Percentiles rank a stretch among this genome's conserved stretches.
These are phyloP conservation scores for Thripadectes ignobilis DNA, from an alignment of 2,797 vertebrate genomes.

Conservation along the genomic window DNA sequence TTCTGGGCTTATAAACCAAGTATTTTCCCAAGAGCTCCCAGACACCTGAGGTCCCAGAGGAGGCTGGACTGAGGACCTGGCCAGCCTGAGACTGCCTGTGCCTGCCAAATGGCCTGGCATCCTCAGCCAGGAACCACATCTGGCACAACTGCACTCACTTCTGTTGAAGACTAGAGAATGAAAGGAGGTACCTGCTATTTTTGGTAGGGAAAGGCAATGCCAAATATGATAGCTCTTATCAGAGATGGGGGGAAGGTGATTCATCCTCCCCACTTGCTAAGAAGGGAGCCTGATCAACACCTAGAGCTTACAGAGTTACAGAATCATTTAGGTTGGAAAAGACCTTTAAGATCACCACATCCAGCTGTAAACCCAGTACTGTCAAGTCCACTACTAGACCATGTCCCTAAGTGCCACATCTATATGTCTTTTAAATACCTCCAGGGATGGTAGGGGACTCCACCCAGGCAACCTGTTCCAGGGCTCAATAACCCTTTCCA, in stretches of 20 bases:
- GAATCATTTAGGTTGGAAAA: background rate
- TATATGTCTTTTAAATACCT: background rate
- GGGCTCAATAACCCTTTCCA: background rate
- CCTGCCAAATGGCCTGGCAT: rapidly evolving
- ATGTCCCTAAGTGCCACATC: background rate
- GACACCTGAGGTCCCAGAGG: background rate
- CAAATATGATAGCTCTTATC: background rate
- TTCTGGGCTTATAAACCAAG: background rate
- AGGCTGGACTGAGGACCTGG: background rate
- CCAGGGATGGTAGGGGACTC: background rate
- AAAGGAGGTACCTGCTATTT: background rate
- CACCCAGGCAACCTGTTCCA: background rate
- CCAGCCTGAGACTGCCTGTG: rapidly evolving
- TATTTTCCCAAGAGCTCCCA: background rate
- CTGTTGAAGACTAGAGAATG: background rate
- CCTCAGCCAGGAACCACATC: background rate
- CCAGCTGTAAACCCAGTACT: background rate
- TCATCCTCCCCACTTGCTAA: background rate
- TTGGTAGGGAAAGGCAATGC: background rate
- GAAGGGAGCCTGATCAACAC: background rate
- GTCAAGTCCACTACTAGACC: background rate
- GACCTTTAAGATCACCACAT: background rate
- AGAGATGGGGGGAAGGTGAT: background rate
- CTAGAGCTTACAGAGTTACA: rapidly evolving
- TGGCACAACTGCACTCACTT: rapidly evolving